Evolutionary conservation across 2,113 vertebrate genomes (phyloP), one percentile per base, ranked within the genome.

Genomic region (Salvelinus namaycush): DNA sequence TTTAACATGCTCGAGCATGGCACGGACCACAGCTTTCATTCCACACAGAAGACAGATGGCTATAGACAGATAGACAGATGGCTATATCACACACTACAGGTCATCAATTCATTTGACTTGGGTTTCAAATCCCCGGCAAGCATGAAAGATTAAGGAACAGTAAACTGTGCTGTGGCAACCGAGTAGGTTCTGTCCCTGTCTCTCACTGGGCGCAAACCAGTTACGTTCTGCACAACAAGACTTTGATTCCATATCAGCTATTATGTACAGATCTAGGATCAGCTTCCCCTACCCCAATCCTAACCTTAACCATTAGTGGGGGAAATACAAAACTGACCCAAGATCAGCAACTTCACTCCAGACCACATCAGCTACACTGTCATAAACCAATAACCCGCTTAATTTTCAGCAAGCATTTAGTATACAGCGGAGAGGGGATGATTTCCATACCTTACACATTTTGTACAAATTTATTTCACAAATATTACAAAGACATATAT

Each of bases 401-500:
- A 16, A 54, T 14, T 18, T 14, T 18, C 77, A 78, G 66, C 1
- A 31, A 8, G 14, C 27, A 62, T 62, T 39, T 9, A 59, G 81
- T 39, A 74, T 5, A 29, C 20, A 78, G 49, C 75, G 1, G 66
- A 24, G 1, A 11, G 2, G 31, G 34, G 60, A 29, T 13, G 4
- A 27, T n/a, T 70, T n/a, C 24, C 18, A 54, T 74, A 68, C 20
- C 4, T 65, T 22, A 27, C 1, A 9, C 31, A 62, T 0, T 77
- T 81, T 77, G 68, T 76, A 75, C 67, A 76, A 51, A 73, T 90
- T 91, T 91, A 91, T 90, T 89, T 60, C 78, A 75, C 78, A 85
- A 72, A 78, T 5, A 44, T 44, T 57, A 76, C 79, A 75, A 3
- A 59, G 0, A 0, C 73, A 65, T 39, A 22, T 70, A 11, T 70